Conservation (phyloP, 2,797 vertebrate species). For the Phalanger gymnotis region DNA sequence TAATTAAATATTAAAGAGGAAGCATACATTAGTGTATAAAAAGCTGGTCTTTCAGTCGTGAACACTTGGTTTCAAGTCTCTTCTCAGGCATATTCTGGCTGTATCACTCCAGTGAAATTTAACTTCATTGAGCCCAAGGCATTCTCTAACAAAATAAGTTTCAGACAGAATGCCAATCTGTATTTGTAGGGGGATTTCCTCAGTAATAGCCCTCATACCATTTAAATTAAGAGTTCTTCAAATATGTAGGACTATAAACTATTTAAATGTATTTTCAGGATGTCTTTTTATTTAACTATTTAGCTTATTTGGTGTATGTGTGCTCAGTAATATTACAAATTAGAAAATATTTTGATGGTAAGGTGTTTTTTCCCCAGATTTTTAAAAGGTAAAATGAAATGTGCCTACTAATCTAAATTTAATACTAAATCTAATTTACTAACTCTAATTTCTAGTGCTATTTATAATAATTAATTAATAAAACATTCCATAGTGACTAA, state of each 20-base stretch:
- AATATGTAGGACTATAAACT: not conserved
- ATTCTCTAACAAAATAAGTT: not conserved
- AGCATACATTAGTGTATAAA: not conserved
- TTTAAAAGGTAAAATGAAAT: not conserved
- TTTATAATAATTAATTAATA: not conserved
- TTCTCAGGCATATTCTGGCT: not conserved
- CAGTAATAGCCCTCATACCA: not conserved
- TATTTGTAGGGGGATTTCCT: not conserved
- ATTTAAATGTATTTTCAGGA: not conserved
- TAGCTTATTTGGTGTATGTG: not conserved
- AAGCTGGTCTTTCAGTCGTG: not conserved
- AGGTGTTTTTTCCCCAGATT: not conserved
- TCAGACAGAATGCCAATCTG: not conserved
- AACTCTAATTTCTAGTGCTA: not conserved
- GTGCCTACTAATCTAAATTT: not conserved
- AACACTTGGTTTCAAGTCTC: not conserved
- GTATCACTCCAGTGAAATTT: not conserved
- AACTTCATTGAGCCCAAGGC: not conserved
- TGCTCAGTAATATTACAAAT: not conserved
- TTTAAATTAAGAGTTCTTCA: not conserved
- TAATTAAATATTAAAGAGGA: not conserved
- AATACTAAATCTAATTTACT: not conserved
- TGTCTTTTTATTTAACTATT: not conserved
- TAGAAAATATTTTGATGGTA: not conserved
- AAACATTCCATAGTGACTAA: not conserved